Conservation (phyloP, 2,113 vertebrate genomes). For the Alligator sinensis region DNA sequence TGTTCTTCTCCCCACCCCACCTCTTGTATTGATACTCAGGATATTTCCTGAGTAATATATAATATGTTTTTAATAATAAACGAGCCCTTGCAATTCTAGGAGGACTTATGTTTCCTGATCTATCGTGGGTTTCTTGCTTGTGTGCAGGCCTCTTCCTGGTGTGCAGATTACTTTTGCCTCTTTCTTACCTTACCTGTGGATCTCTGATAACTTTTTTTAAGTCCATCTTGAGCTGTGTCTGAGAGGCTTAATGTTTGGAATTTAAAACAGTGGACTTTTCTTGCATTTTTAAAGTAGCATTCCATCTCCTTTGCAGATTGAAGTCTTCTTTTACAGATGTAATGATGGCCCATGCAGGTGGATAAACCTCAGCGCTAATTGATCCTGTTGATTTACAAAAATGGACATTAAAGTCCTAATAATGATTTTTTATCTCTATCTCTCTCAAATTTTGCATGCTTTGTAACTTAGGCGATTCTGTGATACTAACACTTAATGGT, state of each 20-base stretch:
- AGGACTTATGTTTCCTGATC: slow-evolving; percentile 67
- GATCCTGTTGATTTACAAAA: slow-evolving; percentile 19
- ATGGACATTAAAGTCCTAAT: background rate
- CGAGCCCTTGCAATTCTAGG: slow-evolving; percentile 76
- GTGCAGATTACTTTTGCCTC: slow-evolving; percentile 24
- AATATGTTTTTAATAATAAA: slow-evolving; percentile 34
- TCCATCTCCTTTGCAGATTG: background rate
- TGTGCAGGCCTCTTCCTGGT: slow-evolving; percentile 44
- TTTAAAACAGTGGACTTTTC: background rate
- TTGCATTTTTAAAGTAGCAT: background rate
- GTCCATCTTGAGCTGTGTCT: slow-evolving; percentile 49
- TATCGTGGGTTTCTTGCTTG: slow-evolving; percentile 48
- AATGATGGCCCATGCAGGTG: slow-evolving; percentile 45
- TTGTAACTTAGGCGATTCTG: slow-evolving; percentile 11
- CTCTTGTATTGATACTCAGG: background rate
- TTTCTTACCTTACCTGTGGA: slow-evolving; percentile 12
- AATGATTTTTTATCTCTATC: slow-evolving; percentile 25
- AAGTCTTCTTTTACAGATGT: slow-evolving; percentile 33
- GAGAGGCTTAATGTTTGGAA: background rate
- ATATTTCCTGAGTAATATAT: background rate
- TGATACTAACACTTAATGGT: slow-evolving; percentile 33
- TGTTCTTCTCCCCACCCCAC: background rate
- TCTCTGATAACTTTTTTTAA: background rate
- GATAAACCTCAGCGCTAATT: slow-evolving; percentile 14
- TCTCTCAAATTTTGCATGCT: slow-evolving; percentile 61